Conservation (phyloP, 2,888 invertebrate species). For the Seladonia tumulorum region DNA sequence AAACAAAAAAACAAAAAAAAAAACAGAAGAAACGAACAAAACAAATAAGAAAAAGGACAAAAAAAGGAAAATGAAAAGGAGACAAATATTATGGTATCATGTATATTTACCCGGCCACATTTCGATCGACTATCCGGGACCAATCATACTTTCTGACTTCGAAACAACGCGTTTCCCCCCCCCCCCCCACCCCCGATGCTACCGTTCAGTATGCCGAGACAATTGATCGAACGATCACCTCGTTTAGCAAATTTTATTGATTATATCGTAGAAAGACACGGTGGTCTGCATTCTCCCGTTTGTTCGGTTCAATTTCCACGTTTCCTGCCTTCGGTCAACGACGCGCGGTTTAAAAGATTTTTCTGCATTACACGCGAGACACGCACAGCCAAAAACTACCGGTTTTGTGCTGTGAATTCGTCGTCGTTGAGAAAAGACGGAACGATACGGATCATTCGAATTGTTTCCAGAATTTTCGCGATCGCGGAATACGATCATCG, state of each 20-base stretch:
- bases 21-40: not conserved
- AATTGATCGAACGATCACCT: conserved; percentile 48
- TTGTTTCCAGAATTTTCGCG: conserved; percentile 29
- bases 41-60: not conserved
- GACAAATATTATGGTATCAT: conserved; percentile 52
- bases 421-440: conserved; percentile 41
- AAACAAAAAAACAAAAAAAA: conserved; percentile 49
- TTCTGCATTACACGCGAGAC: not conserved
- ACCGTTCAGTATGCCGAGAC: conserved; percentile 62
- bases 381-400: not conserved
- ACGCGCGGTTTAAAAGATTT: conserved; percentile 42
- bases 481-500: conserved; percentile 29
- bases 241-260: conserved; percentile 33
- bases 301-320: conserved; percentile 31
- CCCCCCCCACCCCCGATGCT: conserved; percentile 48
- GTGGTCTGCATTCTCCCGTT: conserved; percentile 41
- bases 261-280: conserved; percentile 33
- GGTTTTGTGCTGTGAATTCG: not conserved
- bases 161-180: conserved; percentile 66
- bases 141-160: conserved; percentile 75
- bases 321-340: conserved; percentile 66
- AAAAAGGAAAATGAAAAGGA: not conserved
- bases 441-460: conserved; percentile 15
- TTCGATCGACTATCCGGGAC: conserved; percentile 79
- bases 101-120: conserved; percentile 75